A percentile compares a stretch with the other conserved stretches of the same genome.
phyloP scores from a whole-genome alignment of 2,888 invertebrate species.

The Drosophila neonasuta region DNA sequence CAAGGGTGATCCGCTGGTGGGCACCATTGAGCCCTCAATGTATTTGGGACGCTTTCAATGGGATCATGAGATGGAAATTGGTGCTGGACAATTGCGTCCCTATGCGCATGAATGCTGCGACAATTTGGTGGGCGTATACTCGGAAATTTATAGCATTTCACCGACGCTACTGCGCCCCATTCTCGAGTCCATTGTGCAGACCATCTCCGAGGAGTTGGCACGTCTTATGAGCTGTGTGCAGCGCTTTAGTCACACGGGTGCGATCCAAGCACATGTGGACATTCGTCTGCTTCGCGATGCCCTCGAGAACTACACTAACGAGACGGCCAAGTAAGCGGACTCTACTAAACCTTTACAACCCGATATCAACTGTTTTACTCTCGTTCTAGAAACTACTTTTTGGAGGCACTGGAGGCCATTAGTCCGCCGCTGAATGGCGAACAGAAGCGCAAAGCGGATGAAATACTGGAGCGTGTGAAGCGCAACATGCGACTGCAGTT shows the following conservation, averaged over 20 bases:
- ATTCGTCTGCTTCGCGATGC: conserved; percentile 87
- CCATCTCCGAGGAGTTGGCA: conserved; percentile 95
- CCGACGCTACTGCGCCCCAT: conserved; percentile 89
- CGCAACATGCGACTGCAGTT: conserved; percentile 87
- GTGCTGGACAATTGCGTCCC: conserved; percentile 90
- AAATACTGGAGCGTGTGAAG: conserved; percentile 85
- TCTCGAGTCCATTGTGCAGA: conserved; percentile 91
- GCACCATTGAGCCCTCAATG: conserved; percentile 98
- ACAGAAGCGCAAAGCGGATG: conserved; percentile 86
- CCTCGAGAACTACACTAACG: conserved; percentile 85
- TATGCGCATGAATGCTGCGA: conserved; percentile 95
- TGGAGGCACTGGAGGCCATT: conserved; percentile 90
- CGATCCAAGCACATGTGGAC: conserved; percentile 91
- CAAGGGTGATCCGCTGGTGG: conserved; percentile 96
- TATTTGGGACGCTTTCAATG: conserved; percentile 94
- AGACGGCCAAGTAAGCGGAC: conserved; percentile 85
- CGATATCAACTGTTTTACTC: neutral
- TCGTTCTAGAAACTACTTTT: conserved; percentile 87
- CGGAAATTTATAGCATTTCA: conserved; percentile 85
- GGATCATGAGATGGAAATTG: conserved; percentile 89
- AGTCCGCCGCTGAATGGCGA: conserved; percentile 86
- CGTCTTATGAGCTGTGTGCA: conserved; percentile 91
- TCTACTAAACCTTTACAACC: neutral
- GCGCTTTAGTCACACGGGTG: conserved; percentile 87
- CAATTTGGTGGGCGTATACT: conserved; percentile 86